These are phyloP conservation scores for Coregonus clupeaformis DNA, from an alignment of 2,113 vertebrate species.

Conservation along the genomic window DNA sequence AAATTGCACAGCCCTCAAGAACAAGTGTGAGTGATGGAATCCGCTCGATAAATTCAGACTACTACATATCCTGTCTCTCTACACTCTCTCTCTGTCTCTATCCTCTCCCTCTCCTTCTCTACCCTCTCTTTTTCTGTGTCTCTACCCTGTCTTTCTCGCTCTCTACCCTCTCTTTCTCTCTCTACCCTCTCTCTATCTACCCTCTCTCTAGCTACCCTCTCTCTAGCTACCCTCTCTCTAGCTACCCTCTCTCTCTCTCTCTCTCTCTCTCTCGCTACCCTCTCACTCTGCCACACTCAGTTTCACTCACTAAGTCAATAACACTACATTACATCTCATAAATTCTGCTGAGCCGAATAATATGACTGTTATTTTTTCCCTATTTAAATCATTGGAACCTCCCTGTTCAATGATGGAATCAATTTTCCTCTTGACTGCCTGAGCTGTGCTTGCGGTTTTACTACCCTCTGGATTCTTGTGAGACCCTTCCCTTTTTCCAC, in stretches of 20 bases:
- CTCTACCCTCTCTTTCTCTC: not conserved
- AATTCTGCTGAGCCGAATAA: slow-evolving; percentile 14
- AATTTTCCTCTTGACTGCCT: slow-evolving; percentile 21
- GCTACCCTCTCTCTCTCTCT: too few relatives aligned
- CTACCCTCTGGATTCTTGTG: not conserved
- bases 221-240: too few relatives aligned
- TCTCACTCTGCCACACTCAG: too few relatives aligned
- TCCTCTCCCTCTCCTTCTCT: too few relatives aligned
- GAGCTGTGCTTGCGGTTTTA: slow-evolving; percentile 1
- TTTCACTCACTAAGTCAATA: not conserved
- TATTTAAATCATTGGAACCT: slow-evolving; percentile 9
- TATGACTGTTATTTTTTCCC: slow-evolving; percentile 11
- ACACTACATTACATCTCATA: slow-evolving; percentile 7
- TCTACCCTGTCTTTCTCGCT: not conserved
- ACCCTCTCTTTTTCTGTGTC: too few relatives aligned
- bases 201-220: not conserved
- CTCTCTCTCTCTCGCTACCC: too few relatives aligned
- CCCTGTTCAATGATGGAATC: slow-evolving; percentile 9
- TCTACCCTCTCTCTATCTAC: too few relatives aligned
- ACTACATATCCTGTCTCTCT: not conserved
- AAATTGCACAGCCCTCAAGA: too few relatives aligned
- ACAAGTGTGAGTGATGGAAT: not conserved
- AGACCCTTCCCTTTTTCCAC: too few relatives aligned
- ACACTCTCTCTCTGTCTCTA: too few relatives aligned
- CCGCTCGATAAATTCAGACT: not conserved